These are phyloP conservation scores for Tiliqua scincoides DNA, from an alignment of 2,113 vertebrate genomes.

Conservation along the genomic window DNA sequence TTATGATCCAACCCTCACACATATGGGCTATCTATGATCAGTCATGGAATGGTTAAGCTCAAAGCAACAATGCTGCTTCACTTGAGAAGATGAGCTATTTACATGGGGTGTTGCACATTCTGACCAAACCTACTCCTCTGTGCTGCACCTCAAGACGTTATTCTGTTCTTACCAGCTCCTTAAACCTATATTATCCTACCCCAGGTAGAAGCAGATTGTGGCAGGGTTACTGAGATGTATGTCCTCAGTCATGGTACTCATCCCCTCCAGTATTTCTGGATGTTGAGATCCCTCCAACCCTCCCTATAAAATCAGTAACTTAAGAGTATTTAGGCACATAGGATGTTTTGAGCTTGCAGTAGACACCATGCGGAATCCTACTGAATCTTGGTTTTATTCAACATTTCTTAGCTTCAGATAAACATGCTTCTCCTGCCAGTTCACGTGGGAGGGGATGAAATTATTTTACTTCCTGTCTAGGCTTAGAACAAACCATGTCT, in stretches of 20 bases:
- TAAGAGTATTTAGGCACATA: background rate
- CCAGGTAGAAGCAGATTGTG: background rate
- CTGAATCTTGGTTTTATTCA: no score
- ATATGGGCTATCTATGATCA: background rate
- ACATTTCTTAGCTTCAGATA: no score
- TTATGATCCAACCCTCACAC: background rate
- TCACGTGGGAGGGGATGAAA: no score
- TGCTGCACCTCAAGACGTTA: background rate
- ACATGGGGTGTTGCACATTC: background rate
- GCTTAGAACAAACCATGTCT: no score
- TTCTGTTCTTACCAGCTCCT: background rate
- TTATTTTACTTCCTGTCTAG: no score
- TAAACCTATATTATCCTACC: background rate
- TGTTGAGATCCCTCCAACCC: background rate
- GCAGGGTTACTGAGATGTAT: no score
- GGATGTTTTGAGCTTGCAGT: background rate
- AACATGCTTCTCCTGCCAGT: no score
- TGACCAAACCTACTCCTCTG: no score
- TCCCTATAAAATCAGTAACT: background rate
- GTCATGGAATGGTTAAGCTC: background rate
- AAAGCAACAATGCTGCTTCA: background rate
- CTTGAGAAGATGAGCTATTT: background rate
- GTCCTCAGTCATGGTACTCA: no score
- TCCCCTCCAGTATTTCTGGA: background rate
- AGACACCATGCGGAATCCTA: background rate